Percentiles rank a stretch among this genome's conserved stretches.
These are phyloP conservation scores for Brachymystax lenok DNA, from an alignment of 2,797 vertebrate genomes.

Conservation along the genomic window DNA sequence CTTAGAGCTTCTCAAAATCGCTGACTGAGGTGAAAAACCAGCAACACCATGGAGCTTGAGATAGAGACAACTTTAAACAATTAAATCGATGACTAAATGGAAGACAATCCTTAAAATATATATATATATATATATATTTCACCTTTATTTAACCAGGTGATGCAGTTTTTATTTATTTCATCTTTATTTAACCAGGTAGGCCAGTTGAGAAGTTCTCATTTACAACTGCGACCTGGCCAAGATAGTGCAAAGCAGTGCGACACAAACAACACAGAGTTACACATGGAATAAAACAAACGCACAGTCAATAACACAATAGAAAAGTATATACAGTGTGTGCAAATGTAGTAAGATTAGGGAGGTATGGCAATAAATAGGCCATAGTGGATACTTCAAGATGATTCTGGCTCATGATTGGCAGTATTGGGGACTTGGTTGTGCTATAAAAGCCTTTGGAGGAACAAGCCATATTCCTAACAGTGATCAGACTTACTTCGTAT, in stretches of 20 bases:
- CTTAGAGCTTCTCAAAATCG: not conserved
- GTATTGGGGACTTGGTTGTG: not conserved
- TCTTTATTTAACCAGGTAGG: too few relatives aligned
- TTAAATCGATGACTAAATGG: not conserved
- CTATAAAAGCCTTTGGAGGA: not conserved
- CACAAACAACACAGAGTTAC: too few relatives aligned
- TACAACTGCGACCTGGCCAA: too few relatives aligned
- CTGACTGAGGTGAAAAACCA: not conserved
- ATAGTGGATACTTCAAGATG: not conserved
- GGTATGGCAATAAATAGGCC: too few relatives aligned
- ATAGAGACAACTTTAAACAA: conserved; percentile 14
- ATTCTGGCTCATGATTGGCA: too few relatives aligned
- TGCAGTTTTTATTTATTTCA: too few relatives aligned
- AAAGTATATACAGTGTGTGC: too few relatives aligned
- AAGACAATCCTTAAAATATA: not conserved
- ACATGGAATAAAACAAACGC: too few relatives aligned
- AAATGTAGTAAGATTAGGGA: too few relatives aligned
- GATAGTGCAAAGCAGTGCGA: too few relatives aligned
- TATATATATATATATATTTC: not conserved
- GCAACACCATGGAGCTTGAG: conserved; percentile 28
- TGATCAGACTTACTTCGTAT: not conserved
- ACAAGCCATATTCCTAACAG: not conserved
- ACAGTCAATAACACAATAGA: too few relatives aligned
- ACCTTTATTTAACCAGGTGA: not conserved
- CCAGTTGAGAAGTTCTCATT: too few relatives aligned